Conservation (phyloP, 1,140 invertebrate species). For the Achroia grisella region DNA sequence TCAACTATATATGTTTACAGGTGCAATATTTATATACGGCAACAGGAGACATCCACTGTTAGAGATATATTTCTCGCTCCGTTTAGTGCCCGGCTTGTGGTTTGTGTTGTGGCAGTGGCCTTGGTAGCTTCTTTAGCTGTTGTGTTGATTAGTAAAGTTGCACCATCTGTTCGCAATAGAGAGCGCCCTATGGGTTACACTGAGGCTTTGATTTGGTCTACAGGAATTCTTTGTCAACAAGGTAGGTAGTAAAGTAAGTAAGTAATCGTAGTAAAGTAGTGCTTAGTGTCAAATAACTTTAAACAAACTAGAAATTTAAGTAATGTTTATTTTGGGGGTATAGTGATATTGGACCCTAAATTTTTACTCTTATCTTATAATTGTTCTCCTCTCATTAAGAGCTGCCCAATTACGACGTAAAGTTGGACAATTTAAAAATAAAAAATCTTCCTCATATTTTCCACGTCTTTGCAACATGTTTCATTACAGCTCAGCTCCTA, state of each 20-base stretch:
- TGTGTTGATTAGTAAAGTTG: slow-evolving; percentile 59
- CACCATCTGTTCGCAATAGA: slow-evolving; percentile 33
- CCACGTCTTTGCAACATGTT: no score
- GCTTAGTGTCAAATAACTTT: no score
- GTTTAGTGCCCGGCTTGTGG: slow-evolving; percentile 72
- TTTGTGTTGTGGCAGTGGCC: slow-evolving; percentile 71
- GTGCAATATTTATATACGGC: slow-evolving; percentile 78
- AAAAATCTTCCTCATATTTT: no score
- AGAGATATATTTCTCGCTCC: slow-evolving; percentile 78
- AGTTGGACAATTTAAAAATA: no score
- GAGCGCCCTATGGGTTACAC: slow-evolving; percentile 56
- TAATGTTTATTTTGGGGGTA: no score
- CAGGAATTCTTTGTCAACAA: slow-evolving; percentile 78
- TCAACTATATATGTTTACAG: slow-evolving; percentile 39
- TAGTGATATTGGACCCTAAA: no score
- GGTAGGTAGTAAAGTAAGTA: slow-evolving; percentile 38
- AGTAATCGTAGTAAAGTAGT: no score
- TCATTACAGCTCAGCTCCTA: no score
- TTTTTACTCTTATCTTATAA: no score
- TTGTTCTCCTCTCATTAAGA: no score
- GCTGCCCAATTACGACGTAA: no score
- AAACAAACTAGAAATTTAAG: no score
- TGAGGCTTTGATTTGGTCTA: slow-evolving; percentile 75
- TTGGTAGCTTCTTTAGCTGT: slow-evolving; percentile 67
- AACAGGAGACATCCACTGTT: slow-evolving; percentile 74